Evolutionary conservation across 1,140 invertebrate species (phyloP), one percentile per base, ranked within the genome.

Genomic region (Sarcophaga bullata): DNA sequence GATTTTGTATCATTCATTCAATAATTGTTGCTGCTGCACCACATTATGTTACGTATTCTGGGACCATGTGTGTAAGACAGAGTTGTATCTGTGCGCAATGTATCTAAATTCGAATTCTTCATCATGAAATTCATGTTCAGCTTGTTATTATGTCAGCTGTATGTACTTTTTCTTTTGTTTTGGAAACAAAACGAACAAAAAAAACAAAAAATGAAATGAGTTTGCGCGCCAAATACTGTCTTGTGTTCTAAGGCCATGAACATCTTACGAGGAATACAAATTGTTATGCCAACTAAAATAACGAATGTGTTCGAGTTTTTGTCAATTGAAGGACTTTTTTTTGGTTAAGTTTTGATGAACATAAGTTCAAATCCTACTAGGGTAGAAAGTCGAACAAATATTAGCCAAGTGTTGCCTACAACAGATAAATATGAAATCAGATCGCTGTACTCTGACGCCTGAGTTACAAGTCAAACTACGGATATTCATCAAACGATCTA

Each of bases 131-230:
- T 17, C 8, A 19, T 78, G 48, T 50, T 19, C 75, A 78, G 48
- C 75, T 78, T 78, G 75, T 50, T 50, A n/a, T 50, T 0, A 3
- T 52, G 75, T 78, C 75, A 78, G 75, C 75, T 78, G 75, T 78
- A 52, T 11, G 47, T 49, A 76, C 48, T 48, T 76, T 78, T 68
- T n/a, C 9, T 78, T 50, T 25, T 6, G 19, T 19, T 3, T 37
- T 37, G 25, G 0, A 72, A 72, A 68, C 58, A 19, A 72, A n/a
- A n/a, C n/a, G n/a, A n/a, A n/a, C n/a, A n/a, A n/a, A n/a, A n/a
- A n/a, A 25, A 25, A 8, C 17, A 52, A 50, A 50, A 78, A 78
- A 78, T 78, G 3, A 19, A 19, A 68, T 68, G 2, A 68, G 17
- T 68, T 68, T 68, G 4, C 75, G 75, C 75, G 75, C 75, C n/a